Conservation (phyloP, 2,888 invertebrate species). For the Sclerodermus sp. region DNA sequence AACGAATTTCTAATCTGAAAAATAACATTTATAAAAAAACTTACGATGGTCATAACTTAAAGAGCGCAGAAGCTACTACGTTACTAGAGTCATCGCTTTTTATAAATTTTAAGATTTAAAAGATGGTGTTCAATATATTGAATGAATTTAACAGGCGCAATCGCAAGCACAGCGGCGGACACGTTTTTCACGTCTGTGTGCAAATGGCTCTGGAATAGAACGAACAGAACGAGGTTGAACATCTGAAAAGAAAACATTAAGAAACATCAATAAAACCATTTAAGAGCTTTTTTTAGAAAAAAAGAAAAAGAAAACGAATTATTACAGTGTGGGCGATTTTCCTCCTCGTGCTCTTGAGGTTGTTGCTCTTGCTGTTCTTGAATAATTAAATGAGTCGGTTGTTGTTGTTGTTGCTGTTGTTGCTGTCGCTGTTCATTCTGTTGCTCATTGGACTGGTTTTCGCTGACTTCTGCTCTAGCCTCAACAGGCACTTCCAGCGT, state of each 20-base stretch:
- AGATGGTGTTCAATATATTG: not conserved
- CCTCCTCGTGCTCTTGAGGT: conserved; percentile 64
- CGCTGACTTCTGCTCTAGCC: conserved; percentile 45
- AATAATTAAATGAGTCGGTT: conserved; percentile 51
- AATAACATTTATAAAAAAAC: not conserved
- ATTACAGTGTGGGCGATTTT: conserved; percentile 76
- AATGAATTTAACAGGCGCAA: conserved; percentile 64
- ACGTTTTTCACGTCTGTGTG: conserved; percentile 65
- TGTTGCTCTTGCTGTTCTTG: conserved; percentile 57
- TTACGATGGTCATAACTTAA: too few relatives aligned
- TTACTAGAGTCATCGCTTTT: not conserved
- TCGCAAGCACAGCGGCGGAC: conserved; percentile 76
- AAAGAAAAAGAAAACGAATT: conserved; percentile 33
- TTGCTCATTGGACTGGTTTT: conserved; percentile 39
- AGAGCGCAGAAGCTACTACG: too few relatives aligned
- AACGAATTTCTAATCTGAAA: not conserved
- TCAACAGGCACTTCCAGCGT: conserved; percentile 47
- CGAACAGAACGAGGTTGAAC: conserved; percentile 80
- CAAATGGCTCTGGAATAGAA: conserved; percentile 61
- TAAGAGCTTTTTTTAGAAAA: not conserved
- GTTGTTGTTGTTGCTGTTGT: conserved; percentile 51
- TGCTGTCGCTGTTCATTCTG: conserved; percentile 36
- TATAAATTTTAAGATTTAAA: not conserved
- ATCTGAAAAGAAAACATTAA: too few relatives aligned
- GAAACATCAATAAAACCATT: conserved; percentile 30